Conservation (phyloP, 2,888 invertebrate genomes). For the Stenchaetothrips biformis region DNA sequence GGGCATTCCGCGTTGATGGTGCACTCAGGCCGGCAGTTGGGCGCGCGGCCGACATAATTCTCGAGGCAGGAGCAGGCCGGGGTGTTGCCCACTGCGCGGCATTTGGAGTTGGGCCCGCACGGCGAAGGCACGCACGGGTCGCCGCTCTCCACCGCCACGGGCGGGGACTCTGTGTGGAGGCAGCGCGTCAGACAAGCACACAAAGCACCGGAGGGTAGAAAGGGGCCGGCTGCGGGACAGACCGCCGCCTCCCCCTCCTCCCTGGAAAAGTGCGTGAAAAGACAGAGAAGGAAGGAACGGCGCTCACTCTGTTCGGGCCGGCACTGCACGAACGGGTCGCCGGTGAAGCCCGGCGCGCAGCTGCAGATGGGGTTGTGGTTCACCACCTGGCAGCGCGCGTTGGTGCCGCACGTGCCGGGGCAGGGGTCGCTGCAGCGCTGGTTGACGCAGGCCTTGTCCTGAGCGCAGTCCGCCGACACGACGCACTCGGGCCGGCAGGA, state of each 20-base stretch:
- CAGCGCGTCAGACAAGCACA: conserved; percentile 29
- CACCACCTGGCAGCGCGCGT: conserved; percentile 65
- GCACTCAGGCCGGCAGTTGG: conserved; percentile 63
- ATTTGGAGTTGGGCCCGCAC: conserved; percentile 56
- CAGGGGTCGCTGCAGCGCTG: conserved; percentile 72
- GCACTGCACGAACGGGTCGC: conserved; percentile 74
- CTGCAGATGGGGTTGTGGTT: conserved; percentile 74
- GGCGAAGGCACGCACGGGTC: conserved; percentile 75
- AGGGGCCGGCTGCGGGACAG: too few species aligned
- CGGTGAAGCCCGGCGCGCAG: conserved; percentile 61
- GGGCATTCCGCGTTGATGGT: conserved; percentile 53
- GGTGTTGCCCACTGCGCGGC: conserved; percentile 49
- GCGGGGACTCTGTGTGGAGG: conserved; percentile 36
- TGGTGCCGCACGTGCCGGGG: conserved; percentile 66
- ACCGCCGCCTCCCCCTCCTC: too few species aligned
- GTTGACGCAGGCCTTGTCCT: conserved; percentile 66
- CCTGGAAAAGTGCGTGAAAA: conserved; percentile 2
- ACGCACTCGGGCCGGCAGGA: conserved; percentile 72
- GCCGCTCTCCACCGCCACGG: conserved; percentile 38
- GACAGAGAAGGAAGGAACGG: conserved; percentile 27
- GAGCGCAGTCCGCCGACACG: conserved; percentile 68
- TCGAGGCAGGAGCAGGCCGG: conserved; percentile 54
- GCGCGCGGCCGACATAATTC: conserved; percentile 57
- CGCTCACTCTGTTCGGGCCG: conserved; percentile 40
- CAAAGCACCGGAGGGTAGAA: conserved; percentile 29